Evolutionary conservation across 2,888 invertebrate species (phyloP).

Genomic region (Odontomyia ornata): DNA sequence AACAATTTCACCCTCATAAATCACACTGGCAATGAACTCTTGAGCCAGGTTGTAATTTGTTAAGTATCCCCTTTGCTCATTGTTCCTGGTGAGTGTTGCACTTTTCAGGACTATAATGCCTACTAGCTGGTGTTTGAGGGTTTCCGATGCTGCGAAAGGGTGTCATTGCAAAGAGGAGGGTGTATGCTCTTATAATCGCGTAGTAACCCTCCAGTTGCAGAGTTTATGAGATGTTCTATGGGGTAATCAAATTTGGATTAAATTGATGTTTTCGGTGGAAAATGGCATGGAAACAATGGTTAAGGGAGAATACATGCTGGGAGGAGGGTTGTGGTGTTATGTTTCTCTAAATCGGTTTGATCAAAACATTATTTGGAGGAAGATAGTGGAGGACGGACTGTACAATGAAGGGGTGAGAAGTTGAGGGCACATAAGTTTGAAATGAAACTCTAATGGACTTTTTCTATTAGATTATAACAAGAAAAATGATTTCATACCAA

Average conservation of each 20-base stretch:
- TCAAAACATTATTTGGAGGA: conserved; percentile 37
- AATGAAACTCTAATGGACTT: no score
- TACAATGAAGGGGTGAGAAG: no score
- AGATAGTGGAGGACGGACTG: neutral
- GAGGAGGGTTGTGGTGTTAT: neutral
- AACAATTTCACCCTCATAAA: conserved; percentile 44
- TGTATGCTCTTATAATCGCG: conserved; percentile 34
- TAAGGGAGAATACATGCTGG: neutral
- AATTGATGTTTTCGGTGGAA: conserved; percentile 49
- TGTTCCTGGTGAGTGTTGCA: conserved; percentile 17
- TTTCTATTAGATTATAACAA: no score
- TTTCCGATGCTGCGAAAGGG: neutral
- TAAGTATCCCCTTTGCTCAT: conserved; percentile 39
- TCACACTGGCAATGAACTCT: conserved; percentile 39
- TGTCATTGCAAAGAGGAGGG: conserved; percentile 28
- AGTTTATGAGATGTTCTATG: conserved; percentile 43
- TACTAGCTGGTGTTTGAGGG: conserved; percentile 11
- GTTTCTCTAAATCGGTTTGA: conserved; percentile 34
- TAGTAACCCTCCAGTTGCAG: conserved; percentile 23
- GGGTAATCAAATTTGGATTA: conserved; percentile 52
- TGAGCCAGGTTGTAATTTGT: conserved; percentile 40
- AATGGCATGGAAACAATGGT: conserved; percentile 37
- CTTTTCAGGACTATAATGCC: neutral
- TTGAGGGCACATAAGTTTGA: no score
- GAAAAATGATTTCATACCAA: no score